Evolutionary conservation across 2,797 vertebrate genomes (phyloP).

Genomic region (Chloroceryle inda): DNA sequence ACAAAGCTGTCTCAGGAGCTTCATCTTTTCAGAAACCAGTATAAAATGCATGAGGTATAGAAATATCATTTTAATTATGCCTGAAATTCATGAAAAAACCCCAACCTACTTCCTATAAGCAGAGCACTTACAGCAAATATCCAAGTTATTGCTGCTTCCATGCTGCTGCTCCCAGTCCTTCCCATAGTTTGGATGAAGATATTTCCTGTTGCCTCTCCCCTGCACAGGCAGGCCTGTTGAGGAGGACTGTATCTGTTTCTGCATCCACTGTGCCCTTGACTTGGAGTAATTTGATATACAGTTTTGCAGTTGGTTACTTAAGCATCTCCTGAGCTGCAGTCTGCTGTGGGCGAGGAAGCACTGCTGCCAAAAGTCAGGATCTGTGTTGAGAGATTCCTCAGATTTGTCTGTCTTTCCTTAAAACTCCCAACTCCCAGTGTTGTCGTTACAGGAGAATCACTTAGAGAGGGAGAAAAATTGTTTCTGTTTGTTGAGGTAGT

Average conservation of each 20-base stretch:
- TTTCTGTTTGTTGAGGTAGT: background rate
- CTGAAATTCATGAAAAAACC: background rate
- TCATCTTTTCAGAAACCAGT: background rate
- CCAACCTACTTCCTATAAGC: background rate
- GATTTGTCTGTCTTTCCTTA: constrained; percentile 21
- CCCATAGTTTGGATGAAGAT: background rate
- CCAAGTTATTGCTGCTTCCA: accelerated
- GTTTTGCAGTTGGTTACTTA: constrained; percentile 48
- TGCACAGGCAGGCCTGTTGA: background rate
- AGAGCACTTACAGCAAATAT: background rate
- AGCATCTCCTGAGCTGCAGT: constrained; percentile 25
- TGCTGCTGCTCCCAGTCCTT: background rate
- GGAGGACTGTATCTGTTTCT: background rate
- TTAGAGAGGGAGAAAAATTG: background rate
- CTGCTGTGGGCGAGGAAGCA: constrained; percentile 20
- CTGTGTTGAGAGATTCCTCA: background rate
- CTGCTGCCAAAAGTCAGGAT: constrained; percentile 44
- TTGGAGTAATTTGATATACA: constrained; percentile 12
- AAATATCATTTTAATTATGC: background rate
- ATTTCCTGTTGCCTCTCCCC: background rate
- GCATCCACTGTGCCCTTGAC: background rate
- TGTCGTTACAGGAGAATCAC: constrained; percentile 4
- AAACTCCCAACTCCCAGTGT: background rate
- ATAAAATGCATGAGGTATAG: background rate
- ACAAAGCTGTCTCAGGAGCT: background rate